phyloP scores from a whole-genome alignment of 2,888 invertebrate genomes.

The Drosophila greeni region DNA sequence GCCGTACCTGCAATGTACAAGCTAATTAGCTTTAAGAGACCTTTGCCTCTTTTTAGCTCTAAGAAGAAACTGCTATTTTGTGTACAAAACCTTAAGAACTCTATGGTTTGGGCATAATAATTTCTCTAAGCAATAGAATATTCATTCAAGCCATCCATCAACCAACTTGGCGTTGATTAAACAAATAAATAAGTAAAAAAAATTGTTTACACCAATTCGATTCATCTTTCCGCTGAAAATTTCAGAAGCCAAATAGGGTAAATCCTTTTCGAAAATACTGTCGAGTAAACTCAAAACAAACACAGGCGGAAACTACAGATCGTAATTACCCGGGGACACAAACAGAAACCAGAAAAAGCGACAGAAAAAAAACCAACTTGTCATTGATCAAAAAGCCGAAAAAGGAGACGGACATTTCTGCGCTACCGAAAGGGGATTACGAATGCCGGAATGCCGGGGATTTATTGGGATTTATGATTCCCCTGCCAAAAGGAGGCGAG shows the following conservation, averaged over 20 bases:
- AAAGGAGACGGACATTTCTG: slow-evolving; percentile 21
- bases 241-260: slow-evolving; percentile 17
- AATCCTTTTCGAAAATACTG: slow-evolving; percentile 11
- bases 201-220: slow-evolving; percentile 2
- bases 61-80: accelerated
- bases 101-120: accelerated
- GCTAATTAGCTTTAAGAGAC: neutral
- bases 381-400: slow-evolving; percentile 43
- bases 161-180: slow-evolving; percentile 11
- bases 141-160: slow-evolving; percentile 18
- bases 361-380: slow-evolving; percentile 40
- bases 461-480: slow-evolving; percentile 16
- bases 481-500: slow-evolving; percentile 51
- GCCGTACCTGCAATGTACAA: neutral
- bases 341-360: slow-evolving; percentile 18
- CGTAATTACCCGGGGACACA: slow-evolving; percentile 39
- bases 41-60: neutral
- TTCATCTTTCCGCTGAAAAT: slow-evolving; percentile 23
- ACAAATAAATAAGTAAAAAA: slow-evolving; percentile 16
- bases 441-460: slow-evolving; percentile 10
- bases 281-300: slow-evolving; percentile 26
- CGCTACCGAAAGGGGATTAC: slow-evolving; percentile 33
- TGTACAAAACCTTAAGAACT: neutral
- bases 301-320: slow-evolving; percentile 32
- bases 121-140: neutral